A percentile compares a stretch with the other conserved stretches of the same genome.
Conservation (phyloP, 1,140 invertebrate genomes). For the Trypoxylus dichotomus region DNA sequence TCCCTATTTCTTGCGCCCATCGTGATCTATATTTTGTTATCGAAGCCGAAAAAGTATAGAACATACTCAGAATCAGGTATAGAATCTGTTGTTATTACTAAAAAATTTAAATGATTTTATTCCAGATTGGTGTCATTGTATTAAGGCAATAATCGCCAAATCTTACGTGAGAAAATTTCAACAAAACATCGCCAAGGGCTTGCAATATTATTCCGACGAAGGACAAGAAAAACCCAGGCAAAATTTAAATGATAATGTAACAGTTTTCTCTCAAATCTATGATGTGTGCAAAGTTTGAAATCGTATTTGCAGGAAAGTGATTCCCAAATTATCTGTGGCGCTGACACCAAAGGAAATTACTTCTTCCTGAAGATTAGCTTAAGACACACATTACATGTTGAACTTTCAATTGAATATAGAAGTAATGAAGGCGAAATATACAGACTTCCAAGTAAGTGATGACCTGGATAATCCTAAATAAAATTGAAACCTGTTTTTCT, state of each 20-base stretch:
- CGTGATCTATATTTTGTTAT: neutral
- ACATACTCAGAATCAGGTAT: neutral
- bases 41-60: neutral
- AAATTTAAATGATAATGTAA: no score
- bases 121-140: neutral
- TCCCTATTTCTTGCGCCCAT: neutral
- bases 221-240: neutral
- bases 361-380: neutral
- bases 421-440: neutral
- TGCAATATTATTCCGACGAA: neutral
- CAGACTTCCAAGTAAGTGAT: slow-evolving; percentile 5
- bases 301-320: neutral
- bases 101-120: neutral
- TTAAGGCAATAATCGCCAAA: neutral
- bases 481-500: neutral
- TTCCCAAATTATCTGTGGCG: neutral
- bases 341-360: neutral
- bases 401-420: slow-evolving; percentile 10
- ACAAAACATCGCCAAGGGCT: neutral
- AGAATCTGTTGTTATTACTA: neutral
- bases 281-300: no score
- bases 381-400: neutral
- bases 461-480: neutral
- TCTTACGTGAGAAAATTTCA: neutral
- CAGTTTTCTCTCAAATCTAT: no score